Evolutionary conservation across 2,888 invertebrate species (phyloP), one percentile per base, ranked within the genome.

Genomic region (Eurois occulta): DNA sequence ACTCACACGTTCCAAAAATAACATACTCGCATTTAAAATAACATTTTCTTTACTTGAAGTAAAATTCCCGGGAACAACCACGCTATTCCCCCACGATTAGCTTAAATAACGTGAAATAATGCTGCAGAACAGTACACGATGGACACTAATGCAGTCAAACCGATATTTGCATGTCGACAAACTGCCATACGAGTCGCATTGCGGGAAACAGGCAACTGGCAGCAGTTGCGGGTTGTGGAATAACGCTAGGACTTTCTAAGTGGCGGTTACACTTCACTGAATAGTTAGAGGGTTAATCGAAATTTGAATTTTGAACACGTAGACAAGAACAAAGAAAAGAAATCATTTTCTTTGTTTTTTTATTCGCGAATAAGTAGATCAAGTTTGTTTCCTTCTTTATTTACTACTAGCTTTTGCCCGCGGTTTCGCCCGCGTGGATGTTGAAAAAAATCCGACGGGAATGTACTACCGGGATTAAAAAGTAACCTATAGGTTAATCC

Each of bases 81-180:
- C 46, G 66, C 52, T 18, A 77, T 55, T 68, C 0, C 48, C 1
- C 32, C 21, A 66, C 65, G 21, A 74, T 77, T 78, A 35, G n/a
- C 41, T 65, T 65, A 46, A 80, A 73, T 52, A 55, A 58, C 48
- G 64, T 21, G 46, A 75, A 83, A 75, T 75, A 58, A 69, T 67
- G 18, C 38, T 18, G 38, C 48, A 78, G 10, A 32, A 60, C 70
- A 79, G 11, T 35, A 64, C 75, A 79, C 74, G 85, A 81, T 81
- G 21, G 70, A 67, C 70, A 8, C 60, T 69, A 83, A 79, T 83
- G 85, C 83, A 87, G 80, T 81, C 73, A 67, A 80, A 83, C 79
- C 80, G 78, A 82, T 78, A 87, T 85, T 88, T 84, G 88, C 89
- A 89, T 89, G 88, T 88, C 81, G 81, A 77, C 62, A 24, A 80